Conservation (phyloP, 2,888 invertebrate species). For the Harpalus rubripes region DNA sequence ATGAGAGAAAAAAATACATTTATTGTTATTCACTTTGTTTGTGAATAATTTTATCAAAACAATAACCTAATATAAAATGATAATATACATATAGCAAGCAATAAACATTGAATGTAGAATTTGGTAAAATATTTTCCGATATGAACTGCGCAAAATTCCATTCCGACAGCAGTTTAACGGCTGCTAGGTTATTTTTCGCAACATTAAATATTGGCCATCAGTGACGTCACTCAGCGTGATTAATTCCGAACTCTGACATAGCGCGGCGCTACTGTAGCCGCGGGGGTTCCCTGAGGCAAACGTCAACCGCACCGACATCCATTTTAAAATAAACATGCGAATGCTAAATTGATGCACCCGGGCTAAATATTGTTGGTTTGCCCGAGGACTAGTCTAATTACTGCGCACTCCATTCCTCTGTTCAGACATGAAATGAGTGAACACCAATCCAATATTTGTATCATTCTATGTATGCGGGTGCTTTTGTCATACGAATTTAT, state of each 20-base stretch:
- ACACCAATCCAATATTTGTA: slow-evolving; percentile 4
- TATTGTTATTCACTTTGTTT: too few species aligned
- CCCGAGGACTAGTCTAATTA: slow-evolving; percentile 57
- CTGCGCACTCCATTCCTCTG: slow-evolving; percentile 44
- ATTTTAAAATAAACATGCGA: slow-evolving; percentile 70
- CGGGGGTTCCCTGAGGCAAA: slow-evolving; percentile 26
- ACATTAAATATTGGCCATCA: slow-evolving; percentile 58
- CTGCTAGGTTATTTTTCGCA: slow-evolving; percentile 56
- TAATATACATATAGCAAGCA: too few species aligned
- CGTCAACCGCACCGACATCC: slow-evolving; percentile 67
- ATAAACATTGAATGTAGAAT: too few species aligned
- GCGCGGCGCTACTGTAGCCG: slow-evolving; percentile 48
- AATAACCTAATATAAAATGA: too few species aligned
- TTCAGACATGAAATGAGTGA: slow-evolving; percentile 45
- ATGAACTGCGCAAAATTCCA: not conserved
- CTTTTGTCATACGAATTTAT: slow-evolving; percentile 22
- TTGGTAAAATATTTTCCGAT: not conserved
- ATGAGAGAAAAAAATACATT: too few species aligned
- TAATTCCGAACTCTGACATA: slow-evolving; percentile 57
- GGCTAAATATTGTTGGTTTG: slow-evolving; percentile 68
- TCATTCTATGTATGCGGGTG: not conserved
- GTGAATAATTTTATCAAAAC: too few species aligned
- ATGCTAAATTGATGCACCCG: slow-evolving; percentile 69
- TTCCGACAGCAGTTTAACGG: not conserved
- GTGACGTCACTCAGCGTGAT: slow-evolving; percentile 61